Conservation (phyloP, 2,113 vertebrate species). For the Mustela nigripes region DNA sequence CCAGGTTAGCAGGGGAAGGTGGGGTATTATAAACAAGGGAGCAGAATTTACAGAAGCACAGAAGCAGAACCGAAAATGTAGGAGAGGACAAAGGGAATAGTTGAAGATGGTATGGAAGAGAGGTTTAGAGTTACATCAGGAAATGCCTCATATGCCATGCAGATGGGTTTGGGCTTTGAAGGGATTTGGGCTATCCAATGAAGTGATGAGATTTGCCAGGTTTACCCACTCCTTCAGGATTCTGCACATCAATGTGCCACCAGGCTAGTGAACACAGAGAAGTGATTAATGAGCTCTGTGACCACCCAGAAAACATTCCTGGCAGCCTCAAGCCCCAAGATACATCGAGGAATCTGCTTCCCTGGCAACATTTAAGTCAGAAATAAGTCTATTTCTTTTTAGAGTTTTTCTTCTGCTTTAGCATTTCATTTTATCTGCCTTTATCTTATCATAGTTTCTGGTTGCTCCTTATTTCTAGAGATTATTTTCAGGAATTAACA, state of each 20-base stretch:
- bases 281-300: constrained; percentile 58
- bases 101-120: not conserved
- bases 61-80: not conserved
- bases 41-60: not conserved
- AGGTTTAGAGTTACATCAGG: not conserved
- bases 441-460: not conserved
- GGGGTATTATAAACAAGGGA: not conserved
- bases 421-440: constrained; percentile 69
- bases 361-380: constrained; percentile 73
- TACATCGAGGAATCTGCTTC: constrained; percentile 72
- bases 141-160: constrained; percentile 23
- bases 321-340: constrained; percentile 74
- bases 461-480: constrained; percentile 62
- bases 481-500: constrained; percentile 40
- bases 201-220: constrained; percentile 41
- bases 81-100: not conserved
- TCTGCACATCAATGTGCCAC: constrained; percentile 50
- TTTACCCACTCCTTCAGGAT: constrained; percentile 56
- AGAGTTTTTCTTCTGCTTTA: constrained; percentile 60
- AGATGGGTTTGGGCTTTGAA: constrained; percentile 55
- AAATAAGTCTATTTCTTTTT: constrained; percentile 30
- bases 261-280: constrained; percentile 52
- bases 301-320: constrained; percentile 82
- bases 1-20: not conserved
- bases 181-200: not conserved